Evolutionary conservation across 2,888 invertebrate genomes (phyloP), one percentile per base, ranked within the genome.

Genomic region (Chalcis sispes): DNA sequence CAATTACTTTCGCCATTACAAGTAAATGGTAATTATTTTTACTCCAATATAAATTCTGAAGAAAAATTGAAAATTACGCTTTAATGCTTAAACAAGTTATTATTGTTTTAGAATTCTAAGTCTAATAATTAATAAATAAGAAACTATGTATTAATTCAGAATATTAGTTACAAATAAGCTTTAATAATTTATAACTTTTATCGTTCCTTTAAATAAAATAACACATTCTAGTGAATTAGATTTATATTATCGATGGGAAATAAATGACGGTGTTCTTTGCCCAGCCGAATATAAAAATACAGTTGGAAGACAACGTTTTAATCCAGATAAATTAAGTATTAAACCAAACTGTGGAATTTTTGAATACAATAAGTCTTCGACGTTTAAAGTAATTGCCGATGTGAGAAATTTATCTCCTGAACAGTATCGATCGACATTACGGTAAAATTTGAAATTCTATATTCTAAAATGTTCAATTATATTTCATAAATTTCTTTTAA

Each of bases 371-470:
- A 84, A 86, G 1, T 77, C 71, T 1, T 81, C 83, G 1, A 83
- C 83, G 13, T 88, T 89, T 74, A 80, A 81, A 18, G 78, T 90
- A 20, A 78, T 79, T 27, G 80, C 84, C 7, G 74, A 72, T 69
- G 75, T 83, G n/a, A 77, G 80, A 54, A 78, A 82, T 64, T 62
- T 83, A 29, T 29, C 56, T 3, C 64, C 79, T 8, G 87, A 85
- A 29, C 79, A 82, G 50, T 88, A 89, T 78, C 82, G 85, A 20
- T 80, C 83, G 18, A 83, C 86, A 62, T 79, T 89, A 64, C 84
- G 83, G 89, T 89, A 80, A 78, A 40, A 48, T 54, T 52, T 42
- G 15, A 42, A 42, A 42, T 13, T 13, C 4, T 13, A 20, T 23
- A 8, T 20, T 40, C 10, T 40, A 64, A 18, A 23, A 29, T 46